Base-by-base conservation (phyloP, 2,888 invertebrate genomes). In the Erynnis tages region DNA sequence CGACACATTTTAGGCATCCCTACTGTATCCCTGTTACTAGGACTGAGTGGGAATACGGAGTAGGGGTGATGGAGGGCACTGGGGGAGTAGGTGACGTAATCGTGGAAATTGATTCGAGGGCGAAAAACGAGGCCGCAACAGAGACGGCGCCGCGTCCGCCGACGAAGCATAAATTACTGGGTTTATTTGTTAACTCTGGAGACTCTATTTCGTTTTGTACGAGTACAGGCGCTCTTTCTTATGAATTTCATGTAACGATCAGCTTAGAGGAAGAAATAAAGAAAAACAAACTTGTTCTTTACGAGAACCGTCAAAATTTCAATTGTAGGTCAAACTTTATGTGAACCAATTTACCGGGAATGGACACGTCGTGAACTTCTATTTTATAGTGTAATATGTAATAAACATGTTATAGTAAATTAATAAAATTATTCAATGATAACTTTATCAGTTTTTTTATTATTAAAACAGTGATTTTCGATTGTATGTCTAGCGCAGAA, bases 31-130 rank as follows among this genome's bases (percentile, higher is more conserved):
- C 71, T 73, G 73, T 40, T 41, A 41, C 70, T 71, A 63, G 62
- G 57, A 60, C 56, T 56, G 57, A 72, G 66, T 57, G 66, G 25
- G 40, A 25, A n/a, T 21, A 17, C 2, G 27, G 27, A 27, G 27
- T 17, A 25, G 41, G 41, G 50, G 43, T 13, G 41, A 38, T 7
- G 44, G 38, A 8, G 23, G 23, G 32, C 19, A 35, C 50, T 2
- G 13, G 43, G 67, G 69, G 61, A 62, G 69, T 63, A 55, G 62
- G 73, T 82, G 84, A 83, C 84, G 84, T 86, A 83, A 86, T 73
- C 71, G 73, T 79, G 76, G 74, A 82, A 84, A 86, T 86, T 86
- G 85, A 86, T 86, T 85, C 77, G 76, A 72, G 75, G 79, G 79
- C 79, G 81, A 79, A 85, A 82, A 82, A 83, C 76, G 78, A 76